Base-by-base conservation (phyloP, 2,888 invertebrate species). In the Chrysolina haemoptera region DNA sequence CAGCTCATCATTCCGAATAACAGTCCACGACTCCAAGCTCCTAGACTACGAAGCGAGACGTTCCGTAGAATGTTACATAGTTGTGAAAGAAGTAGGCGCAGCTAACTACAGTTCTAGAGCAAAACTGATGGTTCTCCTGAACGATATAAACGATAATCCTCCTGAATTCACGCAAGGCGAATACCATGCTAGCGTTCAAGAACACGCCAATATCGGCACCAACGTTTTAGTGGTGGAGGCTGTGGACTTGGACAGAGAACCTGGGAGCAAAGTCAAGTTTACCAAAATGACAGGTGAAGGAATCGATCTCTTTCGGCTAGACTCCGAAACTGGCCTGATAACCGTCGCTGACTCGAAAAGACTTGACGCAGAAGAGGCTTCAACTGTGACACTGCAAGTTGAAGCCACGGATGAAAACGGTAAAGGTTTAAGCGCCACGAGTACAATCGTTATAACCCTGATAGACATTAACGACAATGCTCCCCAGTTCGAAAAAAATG, bases 361-460 rank as follows among this genome's bases (percentile, higher is more conserved):
- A 27, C 93, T 97, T 79, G 98, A 98, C 88, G 92, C 96, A 53
- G 97, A 97, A 89, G 89, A 91, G 46, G 92, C 93, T 88, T 91
- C 94, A 80, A 93, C 93, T 81, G 92, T 95, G 87, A 91, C 93
- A 86, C 91, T 97, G 82, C 92, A 92, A 84, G 94, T 98, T 76
- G 95, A 95, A 89, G 98, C 97, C 76, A 92, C 94, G 79, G 98
- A 98, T 88, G 94, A 94, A 85, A 93, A 95, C 82, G 96, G 96
- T 69, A 90, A 91, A 82, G 96, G 96, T 73, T 93, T 94, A 85
- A 91, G 91, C 81, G 93, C 94, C 62, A 93, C 92, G 79, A 91
- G 94, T 82, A 92, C 92, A 82, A 90, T 96, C 80, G 91, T 93
- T 81, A 91, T 96, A 83, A 93, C 93, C 88, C 89, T 97, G 80